These are phyloP conservation scores for Hypomecis punctinalis DNA, from an alignment of 2,888 invertebrate genomes.

Conservation along the genomic window DNA sequence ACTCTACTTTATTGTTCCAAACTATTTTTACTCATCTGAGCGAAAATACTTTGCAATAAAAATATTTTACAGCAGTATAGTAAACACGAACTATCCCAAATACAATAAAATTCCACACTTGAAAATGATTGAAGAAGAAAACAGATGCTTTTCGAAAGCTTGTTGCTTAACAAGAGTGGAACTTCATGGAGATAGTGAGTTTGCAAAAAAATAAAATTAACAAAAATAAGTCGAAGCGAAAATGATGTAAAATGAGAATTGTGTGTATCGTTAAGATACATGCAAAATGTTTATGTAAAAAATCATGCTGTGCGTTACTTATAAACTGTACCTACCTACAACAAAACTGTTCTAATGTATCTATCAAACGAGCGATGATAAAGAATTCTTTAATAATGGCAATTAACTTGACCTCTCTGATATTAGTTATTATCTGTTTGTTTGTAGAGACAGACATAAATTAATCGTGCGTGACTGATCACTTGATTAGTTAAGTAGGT, in stretches of 20 bases:
- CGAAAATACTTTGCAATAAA: background rate
- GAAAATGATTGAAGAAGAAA: constrained; percentile 17
- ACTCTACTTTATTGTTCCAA: background rate
- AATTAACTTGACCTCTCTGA: constrained; percentile 42
- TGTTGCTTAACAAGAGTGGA: constrained; percentile 13
- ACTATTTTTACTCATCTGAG: background rate
- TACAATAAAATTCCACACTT: constrained; percentile 48
- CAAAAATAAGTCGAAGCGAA: constrained; percentile 46
- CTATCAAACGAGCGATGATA: constrained; percentile 28
- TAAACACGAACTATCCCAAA: constrained; percentile 47
- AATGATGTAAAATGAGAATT: constrained; percentile 27
- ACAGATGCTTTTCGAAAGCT: background rate
- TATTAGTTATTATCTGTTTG: constrained; percentile 22
- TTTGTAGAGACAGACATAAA: constrained; percentile 15
- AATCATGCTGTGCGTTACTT: constrained; percentile 41
- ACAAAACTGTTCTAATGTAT: constrained; percentile 5
- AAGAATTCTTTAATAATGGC: constrained; percentile 27
- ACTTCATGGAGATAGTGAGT: constrained; percentile 34
- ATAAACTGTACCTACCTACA: background rate
- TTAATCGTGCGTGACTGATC: constrained; percentile 20
- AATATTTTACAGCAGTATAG: constrained; percentile 4
- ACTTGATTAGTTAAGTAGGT: constrained; percentile 9
- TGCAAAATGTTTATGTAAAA: constrained; percentile 58
- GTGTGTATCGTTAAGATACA: constrained; percentile 59
- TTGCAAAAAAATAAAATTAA: constrained; percentile 39